phyloP scores from a whole-genome alignment of 92 coral and sea anemone species.

The Phenganax subtilis region DNA sequence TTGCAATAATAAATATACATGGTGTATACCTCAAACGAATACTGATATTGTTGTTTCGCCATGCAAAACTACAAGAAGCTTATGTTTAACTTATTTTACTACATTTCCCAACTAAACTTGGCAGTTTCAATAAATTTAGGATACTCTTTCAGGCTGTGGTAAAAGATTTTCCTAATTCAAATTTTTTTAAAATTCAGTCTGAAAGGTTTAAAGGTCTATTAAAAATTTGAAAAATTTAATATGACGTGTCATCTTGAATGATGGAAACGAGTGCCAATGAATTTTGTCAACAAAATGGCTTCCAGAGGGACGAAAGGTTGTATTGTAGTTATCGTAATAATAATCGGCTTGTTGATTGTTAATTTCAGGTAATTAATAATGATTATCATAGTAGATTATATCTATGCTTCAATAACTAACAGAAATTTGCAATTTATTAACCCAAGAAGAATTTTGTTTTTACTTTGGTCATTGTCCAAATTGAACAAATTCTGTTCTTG shows the following conservation, averaged over 20 bases:
- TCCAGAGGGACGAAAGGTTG: slow-evolving; percentile 30
- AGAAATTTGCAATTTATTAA: neutral
- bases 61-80: too few species aligned
- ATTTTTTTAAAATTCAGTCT: neutral
- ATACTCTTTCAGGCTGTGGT: too few species aligned
- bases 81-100: too few species aligned
- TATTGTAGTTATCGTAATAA: slow-evolving; percentile 17
- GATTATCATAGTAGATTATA: neutral
- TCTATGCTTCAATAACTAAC: neutral
- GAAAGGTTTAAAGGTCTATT: neutral
- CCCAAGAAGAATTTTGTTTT: too few species aligned
- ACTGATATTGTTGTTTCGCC: too few species aligned
- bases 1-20: too few species aligned
- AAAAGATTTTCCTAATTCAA: too few species aligned
- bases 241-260: neutral
- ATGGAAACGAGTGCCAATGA: neutral
- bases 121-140: neutral
- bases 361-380: slow-evolving; percentile 18
- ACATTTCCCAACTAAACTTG: neutral
- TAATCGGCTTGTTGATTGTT: slow-evolving; percentile 13
- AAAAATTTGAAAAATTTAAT: too few species aligned
- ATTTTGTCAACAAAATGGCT: slow-evolving; percentile 26
- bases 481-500: too few species aligned
- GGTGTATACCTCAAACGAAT: too few species aligned
- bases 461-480: too few species aligned